A percentile compares a stretch with the other conserved stretches of the same genome.
Evolutionary conservation across 2,113 vertebrate species (phyloP).

Genomic region (Chloropsis cyanopogon): DNA sequence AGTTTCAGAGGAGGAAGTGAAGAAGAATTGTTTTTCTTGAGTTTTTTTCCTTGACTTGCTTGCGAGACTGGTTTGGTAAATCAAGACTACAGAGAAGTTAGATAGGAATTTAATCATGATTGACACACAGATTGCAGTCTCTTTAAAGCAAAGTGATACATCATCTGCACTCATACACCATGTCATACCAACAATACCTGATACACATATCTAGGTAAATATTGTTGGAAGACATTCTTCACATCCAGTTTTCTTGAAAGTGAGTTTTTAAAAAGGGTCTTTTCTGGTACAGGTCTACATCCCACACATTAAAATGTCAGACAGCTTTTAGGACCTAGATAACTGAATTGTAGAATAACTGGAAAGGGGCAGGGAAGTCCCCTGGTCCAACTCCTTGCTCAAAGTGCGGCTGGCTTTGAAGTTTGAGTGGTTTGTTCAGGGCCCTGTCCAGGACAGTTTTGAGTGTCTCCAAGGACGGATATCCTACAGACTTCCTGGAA

Average conservation of each 20-base stretch:
- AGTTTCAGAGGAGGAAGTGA: neutral
- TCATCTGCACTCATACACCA: neutral
- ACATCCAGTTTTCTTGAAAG: neutral
- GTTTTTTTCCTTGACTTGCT: neutral
- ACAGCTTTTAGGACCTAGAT: neutral
- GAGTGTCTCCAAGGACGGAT: neutral
- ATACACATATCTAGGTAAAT: neutral
- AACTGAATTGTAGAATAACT: neutral
- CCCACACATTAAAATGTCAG: neutral
- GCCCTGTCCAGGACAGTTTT: neutral
- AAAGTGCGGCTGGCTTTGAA: neutral
- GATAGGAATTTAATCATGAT: constrained; percentile 12
- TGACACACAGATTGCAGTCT: constrained; percentile 5
- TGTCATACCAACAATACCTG: neutral
- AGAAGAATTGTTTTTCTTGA: neutral
- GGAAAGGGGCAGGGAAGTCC: neutral
- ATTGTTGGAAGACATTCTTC: neutral
- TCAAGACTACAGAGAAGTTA: neutral
- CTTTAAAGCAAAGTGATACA: constrained; percentile 13
- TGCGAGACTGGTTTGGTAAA: neutral
- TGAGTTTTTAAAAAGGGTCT: neutral
- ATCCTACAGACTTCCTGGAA: neutral
- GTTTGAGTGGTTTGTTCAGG: neutral
- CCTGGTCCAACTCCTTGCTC: neutral
- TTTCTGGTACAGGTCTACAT: neutral